Evolutionary conservation across 2,113 vertebrate species (phyloP).

Genomic region (Ellobius talpinus): DNA sequence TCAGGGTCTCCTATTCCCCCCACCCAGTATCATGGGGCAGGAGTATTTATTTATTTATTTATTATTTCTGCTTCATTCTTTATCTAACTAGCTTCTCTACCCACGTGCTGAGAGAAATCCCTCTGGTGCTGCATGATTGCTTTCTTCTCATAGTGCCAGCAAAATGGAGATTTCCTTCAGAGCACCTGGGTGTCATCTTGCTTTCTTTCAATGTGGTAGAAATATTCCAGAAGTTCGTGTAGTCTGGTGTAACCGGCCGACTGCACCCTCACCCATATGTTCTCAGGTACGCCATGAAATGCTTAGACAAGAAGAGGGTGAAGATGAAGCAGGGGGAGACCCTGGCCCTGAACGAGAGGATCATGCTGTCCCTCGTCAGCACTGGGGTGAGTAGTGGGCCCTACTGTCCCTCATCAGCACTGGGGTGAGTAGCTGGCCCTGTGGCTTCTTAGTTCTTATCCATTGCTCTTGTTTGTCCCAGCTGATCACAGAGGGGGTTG

Average conservation of each 20-base stretch:
- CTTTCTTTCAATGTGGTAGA: no score
- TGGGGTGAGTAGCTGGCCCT: conserved; percentile 88
- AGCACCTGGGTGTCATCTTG: background rate
- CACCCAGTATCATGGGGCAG: background rate
- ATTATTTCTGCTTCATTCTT: background rate
- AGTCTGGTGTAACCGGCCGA: fast-evolving
- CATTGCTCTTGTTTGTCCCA: background rate
- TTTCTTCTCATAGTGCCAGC: background rate
- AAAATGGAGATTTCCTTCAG: background rate
- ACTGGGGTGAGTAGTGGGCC: conserved; percentile 90
- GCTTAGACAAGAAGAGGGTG: conserved; percentile 99
- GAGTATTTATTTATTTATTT: background rate
- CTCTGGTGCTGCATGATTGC: background rate
- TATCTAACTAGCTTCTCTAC: background rate
- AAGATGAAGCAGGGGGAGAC: conserved; percentile 99
- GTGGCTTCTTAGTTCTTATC: background rate
- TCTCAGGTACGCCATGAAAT: conserved; percentile 99
- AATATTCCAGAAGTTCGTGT: background rate
- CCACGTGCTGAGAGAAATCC: background rate
- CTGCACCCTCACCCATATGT: background rate
- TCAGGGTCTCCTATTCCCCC: background rate
- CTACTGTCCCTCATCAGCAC: conserved; percentile 98
- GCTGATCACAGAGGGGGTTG: background rate
- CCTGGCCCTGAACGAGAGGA: conserved; percentile 97
- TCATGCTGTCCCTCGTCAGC: conserved; percentile 99